A percentile compares a stretch with the other conserved stretches of the same genome.
Conservation (phyloP, 2,888 invertebrate species). For the Drosophila paracracens region DNA sequence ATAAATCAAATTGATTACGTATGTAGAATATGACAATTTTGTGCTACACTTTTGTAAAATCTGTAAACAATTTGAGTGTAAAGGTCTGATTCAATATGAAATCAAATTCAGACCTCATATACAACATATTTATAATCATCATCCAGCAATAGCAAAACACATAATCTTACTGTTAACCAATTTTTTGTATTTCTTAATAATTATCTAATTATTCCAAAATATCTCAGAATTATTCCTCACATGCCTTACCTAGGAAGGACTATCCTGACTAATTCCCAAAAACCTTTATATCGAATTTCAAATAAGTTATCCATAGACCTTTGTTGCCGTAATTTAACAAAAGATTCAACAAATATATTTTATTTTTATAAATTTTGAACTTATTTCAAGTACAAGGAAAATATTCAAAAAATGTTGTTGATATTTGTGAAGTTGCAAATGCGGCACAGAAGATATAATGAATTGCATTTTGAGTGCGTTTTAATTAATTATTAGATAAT, state of each 20-base stretch:
- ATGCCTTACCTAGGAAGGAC: not conserved
- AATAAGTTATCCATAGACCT: not conserved
- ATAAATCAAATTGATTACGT: constrained; percentile 42
- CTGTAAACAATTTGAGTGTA: not conserved
- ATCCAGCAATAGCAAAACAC: not conserved
- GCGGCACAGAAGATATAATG: constrained; percentile 1
- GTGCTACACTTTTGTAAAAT: not conserved
- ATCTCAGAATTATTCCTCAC: not conserved
- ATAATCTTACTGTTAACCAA: not conserved
- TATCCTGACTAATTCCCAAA: not conserved
- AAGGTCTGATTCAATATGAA: not conserved
- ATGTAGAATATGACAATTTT: not conserved
- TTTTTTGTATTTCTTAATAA: no score
- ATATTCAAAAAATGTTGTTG: constrained; percentile 1
- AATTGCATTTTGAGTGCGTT: constrained; percentile 49
- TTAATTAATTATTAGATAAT: constrained; percentile 29
- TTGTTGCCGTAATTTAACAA: not conserved
- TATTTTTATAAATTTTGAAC: constrained; percentile 19
- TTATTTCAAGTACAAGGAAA: not conserved
- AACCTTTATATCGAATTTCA: not conserved
- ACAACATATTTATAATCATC: not conserved
- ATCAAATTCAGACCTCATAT: not conserved
- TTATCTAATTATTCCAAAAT: not conserved
- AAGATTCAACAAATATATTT: not conserved
- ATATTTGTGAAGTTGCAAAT: constrained; percentile 8